These are phyloP conservation scores for Actinemys pallida DNA, from an alignment of 2,113 vertebrate species.

Conservation along the genomic window DNA sequence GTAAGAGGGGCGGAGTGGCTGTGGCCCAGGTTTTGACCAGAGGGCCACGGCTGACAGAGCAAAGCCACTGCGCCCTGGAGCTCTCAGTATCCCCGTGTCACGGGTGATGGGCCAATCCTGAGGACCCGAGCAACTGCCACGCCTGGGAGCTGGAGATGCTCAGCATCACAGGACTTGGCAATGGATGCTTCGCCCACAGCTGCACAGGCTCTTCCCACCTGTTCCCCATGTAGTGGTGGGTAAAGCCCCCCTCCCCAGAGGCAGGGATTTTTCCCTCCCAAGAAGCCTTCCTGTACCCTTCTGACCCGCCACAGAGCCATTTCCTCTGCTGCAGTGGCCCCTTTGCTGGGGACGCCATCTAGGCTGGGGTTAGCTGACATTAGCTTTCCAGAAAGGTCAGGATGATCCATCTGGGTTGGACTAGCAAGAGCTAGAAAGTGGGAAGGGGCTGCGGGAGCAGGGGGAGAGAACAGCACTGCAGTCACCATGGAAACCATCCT, in stretches of 20 bases:
- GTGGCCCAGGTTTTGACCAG: not conserved
- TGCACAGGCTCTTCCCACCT: not conserved
- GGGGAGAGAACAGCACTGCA: not conserved
- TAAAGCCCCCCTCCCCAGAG: not conserved
- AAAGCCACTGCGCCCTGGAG: not conserved
- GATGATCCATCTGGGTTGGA: not conserved
- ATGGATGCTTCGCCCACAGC: not conserved
- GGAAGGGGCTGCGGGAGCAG: not conserved
- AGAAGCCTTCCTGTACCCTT: not conserved
- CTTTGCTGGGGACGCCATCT: not conserved
- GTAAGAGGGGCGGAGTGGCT: not conserved
- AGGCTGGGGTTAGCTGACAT: not conserved
- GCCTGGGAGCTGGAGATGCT: not conserved
- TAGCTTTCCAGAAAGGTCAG: not conserved
- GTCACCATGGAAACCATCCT: not conserved
- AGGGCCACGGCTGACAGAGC: not conserved
- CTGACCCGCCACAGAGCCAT: not conserved
- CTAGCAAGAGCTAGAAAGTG: conserved; percentile 2
- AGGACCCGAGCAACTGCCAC: not conserved
- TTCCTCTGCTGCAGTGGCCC: not conserved
- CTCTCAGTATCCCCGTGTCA: not conserved
- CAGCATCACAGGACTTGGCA: not conserved
- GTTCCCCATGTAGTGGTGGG: not conserved
- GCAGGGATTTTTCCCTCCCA: not conserved
- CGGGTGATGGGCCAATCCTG: not conserved